These are phyloP conservation scores for Phalacrocorax brasilianus DNA, from an alignment of 2,113 vertebrate genomes.

Conservation along the genomic window DNA sequence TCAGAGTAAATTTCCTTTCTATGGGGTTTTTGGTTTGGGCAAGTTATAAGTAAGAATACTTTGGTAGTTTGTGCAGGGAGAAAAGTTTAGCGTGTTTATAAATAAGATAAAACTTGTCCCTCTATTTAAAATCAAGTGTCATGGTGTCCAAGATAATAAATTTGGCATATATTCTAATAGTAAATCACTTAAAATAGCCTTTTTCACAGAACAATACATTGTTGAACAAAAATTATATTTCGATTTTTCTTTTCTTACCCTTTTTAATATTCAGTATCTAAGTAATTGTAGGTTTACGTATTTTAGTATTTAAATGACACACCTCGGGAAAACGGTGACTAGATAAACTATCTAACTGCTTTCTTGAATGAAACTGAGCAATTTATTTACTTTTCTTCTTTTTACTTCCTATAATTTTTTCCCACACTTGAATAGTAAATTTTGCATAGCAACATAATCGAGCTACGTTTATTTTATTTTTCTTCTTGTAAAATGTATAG, in stretches of 20 bases:
- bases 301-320: neutral
- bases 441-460: neutral
- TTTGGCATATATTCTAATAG: neutral
- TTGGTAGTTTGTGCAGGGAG: too few relatives aligned
- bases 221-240: neutral
- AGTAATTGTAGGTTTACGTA: neutral
- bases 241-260: neutral
- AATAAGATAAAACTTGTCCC: neutral
- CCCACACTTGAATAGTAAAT: neutral
- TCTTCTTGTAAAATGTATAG: neutral
- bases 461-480: neutral
- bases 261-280: neutral
- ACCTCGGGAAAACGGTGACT: neutral
- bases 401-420: neutral
- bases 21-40: too few relatives aligned
- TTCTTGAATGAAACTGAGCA: neutral
- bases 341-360: neutral
- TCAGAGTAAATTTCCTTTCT: too few relatives aligned
- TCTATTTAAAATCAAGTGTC: neutral
- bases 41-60: too few relatives aligned
- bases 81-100: neutral
- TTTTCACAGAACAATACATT: neutral
- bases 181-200: neutral
- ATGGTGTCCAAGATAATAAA: neutral
- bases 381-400: neutral